Evolutionary conservation across 2,888 invertebrate species (phyloP).

Genomic region (Amblyjoppa fuscipennis): DNA sequence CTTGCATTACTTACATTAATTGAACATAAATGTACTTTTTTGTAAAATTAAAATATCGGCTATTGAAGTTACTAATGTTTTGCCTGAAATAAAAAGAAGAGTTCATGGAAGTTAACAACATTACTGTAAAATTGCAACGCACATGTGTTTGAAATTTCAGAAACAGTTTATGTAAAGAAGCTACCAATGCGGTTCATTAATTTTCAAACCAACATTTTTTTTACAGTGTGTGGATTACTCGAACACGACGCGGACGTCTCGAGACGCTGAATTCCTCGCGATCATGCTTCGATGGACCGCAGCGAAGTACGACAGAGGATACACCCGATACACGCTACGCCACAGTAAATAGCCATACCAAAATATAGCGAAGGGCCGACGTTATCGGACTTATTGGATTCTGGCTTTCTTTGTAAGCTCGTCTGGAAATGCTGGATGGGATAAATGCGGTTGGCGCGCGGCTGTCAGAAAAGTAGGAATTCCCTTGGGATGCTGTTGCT

Average conservation of each 20-base stretch:
- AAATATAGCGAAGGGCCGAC: conserved; percentile 61
- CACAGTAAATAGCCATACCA: conserved; percentile 25
- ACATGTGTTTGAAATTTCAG: too few species aligned
- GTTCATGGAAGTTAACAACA: too few species aligned
- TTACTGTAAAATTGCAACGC: too few species aligned
- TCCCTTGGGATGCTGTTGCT: conserved; percentile 72
- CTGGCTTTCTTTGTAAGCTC: conserved; percentile 76
- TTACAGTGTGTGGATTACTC: background rate
- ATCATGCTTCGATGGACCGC: background rate
- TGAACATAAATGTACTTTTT: too few species aligned
- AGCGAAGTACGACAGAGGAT: conserved; percentile 16
- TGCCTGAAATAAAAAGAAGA: too few species aligned
- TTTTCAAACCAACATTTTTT: too few species aligned
- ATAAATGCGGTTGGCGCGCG: conserved; percentile 74
- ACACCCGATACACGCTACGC: conserved; percentile 24
- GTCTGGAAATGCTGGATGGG: conserved; percentile 76
- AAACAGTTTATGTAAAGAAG: too few species aligned
- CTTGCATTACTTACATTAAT: too few species aligned
- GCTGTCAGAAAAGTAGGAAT: conserved; percentile 79
- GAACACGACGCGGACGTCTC: background rate
- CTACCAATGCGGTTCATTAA: too few species aligned
- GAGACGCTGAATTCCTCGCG: background rate
- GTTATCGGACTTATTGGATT: conserved; percentile 80
- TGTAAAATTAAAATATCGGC: too few species aligned
- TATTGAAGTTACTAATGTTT: too few species aligned